Conservation (phyloP, 2,888 invertebrate genomes). For the Acanthosepion pharaonis region DNA sequence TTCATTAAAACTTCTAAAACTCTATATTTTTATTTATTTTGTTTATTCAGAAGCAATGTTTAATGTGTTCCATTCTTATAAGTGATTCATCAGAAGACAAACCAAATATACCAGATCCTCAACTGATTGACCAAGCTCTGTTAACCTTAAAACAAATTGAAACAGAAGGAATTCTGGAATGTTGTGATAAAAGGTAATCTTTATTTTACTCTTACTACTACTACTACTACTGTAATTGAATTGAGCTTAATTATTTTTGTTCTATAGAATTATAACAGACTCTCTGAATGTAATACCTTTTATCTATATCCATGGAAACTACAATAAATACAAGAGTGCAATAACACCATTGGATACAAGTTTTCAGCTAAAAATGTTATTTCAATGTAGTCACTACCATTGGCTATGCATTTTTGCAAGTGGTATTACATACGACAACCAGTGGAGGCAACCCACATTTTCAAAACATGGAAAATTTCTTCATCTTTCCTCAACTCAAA, state of each 20-base stretch:
- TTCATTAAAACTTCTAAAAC: too few relatives aligned
- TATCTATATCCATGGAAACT: too few relatives aligned
- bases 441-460: too few relatives aligned
- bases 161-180: conserved; percentile 63
- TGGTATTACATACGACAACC: too few relatives aligned
- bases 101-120: conserved; percentile 81
- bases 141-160: conserved; percentile 80
- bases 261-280: background rate
- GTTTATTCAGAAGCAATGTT: conserved; percentile 69
- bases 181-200: conserved; percentile 68
- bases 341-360: too few relatives aligned
- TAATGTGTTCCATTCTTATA: conserved; percentile 70
- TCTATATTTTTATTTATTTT: conserved; percentile 14
- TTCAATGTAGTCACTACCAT: too few relatives aligned
- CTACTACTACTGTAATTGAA: background rate
- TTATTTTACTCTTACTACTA: background rate
- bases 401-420: too few relatives aligned
- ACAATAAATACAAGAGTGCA: too few relatives aligned
- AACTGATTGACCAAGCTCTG: conserved; percentile 92
- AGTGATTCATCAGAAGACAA: conserved; percentile 60
- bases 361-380: too few relatives aligned
- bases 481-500: too few relatives aligned
- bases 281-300: too few relatives aligned
- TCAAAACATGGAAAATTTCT: too few relatives aligned
- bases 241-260: background rate